A percentile compares a stretch with the other conserved stretches of the same genome.
phyloP scores from a whole-genome alignment of 2,888 invertebrate species.

The Papilio gigon region DNA sequence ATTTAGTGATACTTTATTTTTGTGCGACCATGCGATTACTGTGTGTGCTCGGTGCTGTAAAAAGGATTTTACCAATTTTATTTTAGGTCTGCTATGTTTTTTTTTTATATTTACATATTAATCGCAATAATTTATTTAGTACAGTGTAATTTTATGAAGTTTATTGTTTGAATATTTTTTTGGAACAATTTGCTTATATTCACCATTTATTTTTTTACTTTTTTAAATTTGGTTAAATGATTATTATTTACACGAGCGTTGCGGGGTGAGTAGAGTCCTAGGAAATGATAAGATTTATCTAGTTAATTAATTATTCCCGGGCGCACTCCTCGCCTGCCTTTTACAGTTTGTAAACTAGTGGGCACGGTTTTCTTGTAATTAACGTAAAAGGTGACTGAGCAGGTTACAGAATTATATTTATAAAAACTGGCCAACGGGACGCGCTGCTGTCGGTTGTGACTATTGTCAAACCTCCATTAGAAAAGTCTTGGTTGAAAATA shows the following conservation, averaged over 20 bases:
- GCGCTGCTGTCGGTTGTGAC: too few species aligned
- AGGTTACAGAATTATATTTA: neutral
- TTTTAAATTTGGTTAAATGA: too few species aligned
- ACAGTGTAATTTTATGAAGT: neutral
- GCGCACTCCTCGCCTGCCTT: neutral
- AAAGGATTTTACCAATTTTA: slow-evolving; percentile 23
- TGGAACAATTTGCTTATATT: too few species aligned
- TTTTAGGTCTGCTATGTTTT: slow-evolving; percentile 8
- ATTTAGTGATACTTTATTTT: slow-evolving; percentile 4
- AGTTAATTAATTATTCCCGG: neutral
- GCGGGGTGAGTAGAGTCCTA: neutral
- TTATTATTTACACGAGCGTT: too few species aligned
- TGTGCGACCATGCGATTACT: slow-evolving; percentile 37
- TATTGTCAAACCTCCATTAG: too few species aligned
- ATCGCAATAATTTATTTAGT: neutral
- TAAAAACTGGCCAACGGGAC: too few species aligned
- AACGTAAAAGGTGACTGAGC: neutral
- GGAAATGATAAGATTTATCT: neutral
- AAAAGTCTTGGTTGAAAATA: too few species aligned
- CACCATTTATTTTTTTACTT: too few species aligned
- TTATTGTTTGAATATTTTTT: too few species aligned
- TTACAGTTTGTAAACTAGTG: neutral
- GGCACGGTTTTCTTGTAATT: neutral
- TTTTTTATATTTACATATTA: neutral
- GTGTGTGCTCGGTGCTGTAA: slow-evolving; percentile 17